Percentiles rank a stretch among this genome's conserved stretches.
Conservation (phyloP, 2,888 invertebrate species). For the Bibio marci region DNA sequence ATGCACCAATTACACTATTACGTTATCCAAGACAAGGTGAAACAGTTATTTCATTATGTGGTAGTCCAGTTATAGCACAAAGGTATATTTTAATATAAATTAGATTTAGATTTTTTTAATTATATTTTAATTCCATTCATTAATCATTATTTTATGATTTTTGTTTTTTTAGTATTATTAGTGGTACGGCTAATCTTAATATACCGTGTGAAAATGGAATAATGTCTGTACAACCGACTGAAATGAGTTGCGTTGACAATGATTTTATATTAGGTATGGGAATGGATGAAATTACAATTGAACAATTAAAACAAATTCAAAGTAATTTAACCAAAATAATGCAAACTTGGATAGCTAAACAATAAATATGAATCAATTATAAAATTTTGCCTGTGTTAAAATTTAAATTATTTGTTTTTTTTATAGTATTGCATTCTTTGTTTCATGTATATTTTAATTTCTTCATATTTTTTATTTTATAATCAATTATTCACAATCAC, state of each 20-base stretch:
- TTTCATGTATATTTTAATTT: too few species aligned
- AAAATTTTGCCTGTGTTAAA: too few species aligned
- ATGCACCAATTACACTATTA: slow-evolving; percentile 21
- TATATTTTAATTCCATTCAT: not conserved
- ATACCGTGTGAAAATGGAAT: slow-evolving; percentile 27
- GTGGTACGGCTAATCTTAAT: slow-evolving; percentile 22
- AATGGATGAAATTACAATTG: slow-evolving; percentile 22
- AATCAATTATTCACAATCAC: too few species aligned
- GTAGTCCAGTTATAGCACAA: slow-evolving; percentile 26
- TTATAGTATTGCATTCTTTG: too few species aligned
- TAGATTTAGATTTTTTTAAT: not conserved
- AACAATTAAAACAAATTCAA: slow-evolving; percentile 24
- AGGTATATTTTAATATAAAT: slow-evolving; percentile 20
- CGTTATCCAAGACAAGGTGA: slow-evolving; percentile 28
- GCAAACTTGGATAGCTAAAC: not conserved
- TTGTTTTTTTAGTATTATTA: not conserved
- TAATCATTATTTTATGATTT: slow-evolving; percentile 1
- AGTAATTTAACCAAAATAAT: slow-evolving; percentile 14
- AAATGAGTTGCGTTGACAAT: slow-evolving; percentile 17
- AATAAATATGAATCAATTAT: too few species aligned
- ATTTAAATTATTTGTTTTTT: too few species aligned
- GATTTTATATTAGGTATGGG: slow-evolving; percentile 20
- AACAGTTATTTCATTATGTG: slow-evolving; percentile 24
- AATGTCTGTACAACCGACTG: slow-evolving; percentile 24
- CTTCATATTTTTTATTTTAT: too few species aligned